These are phyloP conservation scores for Orgyia antiqua DNA, from an alignment of 2,888 invertebrate species.

Conservation along the genomic window DNA sequence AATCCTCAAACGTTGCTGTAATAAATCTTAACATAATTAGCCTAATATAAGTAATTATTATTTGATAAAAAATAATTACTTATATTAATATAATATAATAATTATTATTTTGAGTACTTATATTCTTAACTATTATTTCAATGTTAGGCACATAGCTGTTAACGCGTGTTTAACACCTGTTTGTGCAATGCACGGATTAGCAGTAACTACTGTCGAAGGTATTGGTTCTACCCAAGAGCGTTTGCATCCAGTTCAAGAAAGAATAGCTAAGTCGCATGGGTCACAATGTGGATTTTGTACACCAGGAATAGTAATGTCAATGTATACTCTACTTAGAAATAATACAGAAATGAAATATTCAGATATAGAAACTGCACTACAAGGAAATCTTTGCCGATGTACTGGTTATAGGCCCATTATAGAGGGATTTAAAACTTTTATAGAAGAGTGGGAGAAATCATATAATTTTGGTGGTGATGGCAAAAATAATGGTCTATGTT, in stretches of 20 bases:
- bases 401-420: slow-evolving; percentile 96
- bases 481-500: slow-evolving; percentile 48
- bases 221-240: slow-evolving; percentile 88
- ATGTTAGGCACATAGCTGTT: slow-evolving; percentile 87
- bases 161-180: slow-evolving; percentile 95
- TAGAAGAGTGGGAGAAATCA: slow-evolving; percentile 82
- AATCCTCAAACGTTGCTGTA: no score
- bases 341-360: slow-evolving; percentile 83
- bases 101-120: no score
- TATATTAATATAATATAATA: no score
- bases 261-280: slow-evolving; percentile 93
- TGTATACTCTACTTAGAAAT: slow-evolving; percentile 91
- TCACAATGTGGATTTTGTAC: slow-evolving; percentile 98
- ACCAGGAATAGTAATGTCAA: slow-evolving; percentile 98
- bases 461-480: slow-evolving; percentile 30
- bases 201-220: slow-evolving; percentile 95
- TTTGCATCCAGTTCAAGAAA: slow-evolving; percentile 91
- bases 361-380: slow-evolving; percentile 88
- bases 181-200: slow-evolving; percentile 90
- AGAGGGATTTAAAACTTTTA: slow-evolving; percentile 92
- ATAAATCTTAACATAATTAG: no score
- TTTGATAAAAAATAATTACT: no score
- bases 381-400: slow-evolving; percentile 93
- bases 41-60: no score
- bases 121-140: not conserved